Conservation (phyloP, 2,888 invertebrate genomes). For the Drosophila robusta region DNA sequence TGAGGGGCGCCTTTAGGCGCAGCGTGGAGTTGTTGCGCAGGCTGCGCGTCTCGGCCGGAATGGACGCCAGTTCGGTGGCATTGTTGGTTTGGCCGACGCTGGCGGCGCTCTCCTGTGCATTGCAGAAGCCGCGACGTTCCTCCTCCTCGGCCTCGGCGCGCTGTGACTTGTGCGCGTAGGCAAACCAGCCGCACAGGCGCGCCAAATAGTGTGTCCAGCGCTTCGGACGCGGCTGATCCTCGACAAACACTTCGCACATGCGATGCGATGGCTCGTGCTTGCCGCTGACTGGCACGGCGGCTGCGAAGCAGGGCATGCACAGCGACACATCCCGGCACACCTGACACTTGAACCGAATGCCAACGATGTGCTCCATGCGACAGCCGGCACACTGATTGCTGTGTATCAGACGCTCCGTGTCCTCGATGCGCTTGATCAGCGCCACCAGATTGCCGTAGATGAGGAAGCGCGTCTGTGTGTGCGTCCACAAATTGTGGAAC, state of each 20-base stretch:
- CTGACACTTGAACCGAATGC: constrained; percentile 84
- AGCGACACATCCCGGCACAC: constrained; percentile 82
- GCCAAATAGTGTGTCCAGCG: constrained; percentile 79
- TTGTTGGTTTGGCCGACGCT: constrained; percentile 36
- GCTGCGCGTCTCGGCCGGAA: constrained; percentile 66
- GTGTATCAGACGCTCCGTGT: constrained; percentile 83
- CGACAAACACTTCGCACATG: constrained; percentile 83
- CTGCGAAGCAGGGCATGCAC: constrained; percentile 84
- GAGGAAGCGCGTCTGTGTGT: constrained; percentile 80
- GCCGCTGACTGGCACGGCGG: constrained; percentile 68
- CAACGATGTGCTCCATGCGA: constrained; percentile 80
- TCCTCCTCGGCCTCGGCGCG: constrained; percentile 62
- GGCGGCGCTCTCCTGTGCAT: constrained; percentile 64
- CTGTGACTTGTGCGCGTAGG: constrained; percentile 45
- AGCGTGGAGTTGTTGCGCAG: constrained; percentile 49
- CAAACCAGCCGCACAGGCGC: constrained; percentile 78
- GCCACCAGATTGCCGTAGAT: constrained; percentile 83
- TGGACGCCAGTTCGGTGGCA: constrained; percentile 51
- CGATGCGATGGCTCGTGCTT: constrained; percentile 83
- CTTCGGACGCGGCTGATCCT: constrained; percentile 78
- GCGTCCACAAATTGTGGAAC: constrained; percentile 83
- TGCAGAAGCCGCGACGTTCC: constrained; percentile 79
- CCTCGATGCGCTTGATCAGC: constrained; percentile 83
- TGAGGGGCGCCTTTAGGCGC: constrained; percentile 17
- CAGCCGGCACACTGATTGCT: constrained; percentile 82